Evolutionary conservation across 2,113 vertebrate species (phyloP).

Genomic region (Poeciliopsis retropinna): DNA sequence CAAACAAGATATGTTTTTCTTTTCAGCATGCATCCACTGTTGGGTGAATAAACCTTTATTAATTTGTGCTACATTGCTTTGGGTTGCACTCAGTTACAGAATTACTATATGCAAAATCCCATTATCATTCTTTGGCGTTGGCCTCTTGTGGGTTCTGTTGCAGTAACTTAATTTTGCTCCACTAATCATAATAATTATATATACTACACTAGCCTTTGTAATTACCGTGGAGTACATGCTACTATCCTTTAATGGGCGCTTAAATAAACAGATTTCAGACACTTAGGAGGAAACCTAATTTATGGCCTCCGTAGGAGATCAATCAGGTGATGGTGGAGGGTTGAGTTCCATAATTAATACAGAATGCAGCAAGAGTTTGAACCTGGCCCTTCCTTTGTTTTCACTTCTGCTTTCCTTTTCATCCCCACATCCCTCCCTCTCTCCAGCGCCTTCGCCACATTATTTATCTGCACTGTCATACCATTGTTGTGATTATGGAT

Average conservation of each 20-base stretch:
- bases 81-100: conserved; percentile 14
- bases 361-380: conserved; percentile 75
- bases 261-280: conserved; percentile 78
- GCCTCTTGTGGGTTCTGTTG: conserved; percentile 58
- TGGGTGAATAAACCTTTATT: conserved; percentile 29
- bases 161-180: conserved; percentile 66
- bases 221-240: conserved; percentile 63
- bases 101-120: conserved; percentile 47
- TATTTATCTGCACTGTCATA: conserved; percentile 83
- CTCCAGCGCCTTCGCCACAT: conserved; percentile 61
- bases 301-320: conserved; percentile 75
- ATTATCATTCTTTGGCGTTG: conserved; percentile 41
- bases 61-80: conserved; percentile 23
- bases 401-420: conserved; percentile 54
- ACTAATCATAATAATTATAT: conserved; percentile 74
- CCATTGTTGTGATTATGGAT: conserved; percentile 87
- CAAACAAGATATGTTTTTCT: conserved; percentile 5
- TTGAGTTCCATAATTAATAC: conserved; percentile 78
- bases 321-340: conserved; percentile 73
- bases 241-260: conserved; percentile 69
- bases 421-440: conserved; percentile 61
- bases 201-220: conserved; percentile 70
- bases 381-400: conserved; percentile 57
- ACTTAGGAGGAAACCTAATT: conserved; percentile 74
- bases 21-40: conserved; percentile 35